phyloP scores from a whole-genome alignment of 2,888 invertebrate genomes.

The Criorhina ranunculi region DNA sequence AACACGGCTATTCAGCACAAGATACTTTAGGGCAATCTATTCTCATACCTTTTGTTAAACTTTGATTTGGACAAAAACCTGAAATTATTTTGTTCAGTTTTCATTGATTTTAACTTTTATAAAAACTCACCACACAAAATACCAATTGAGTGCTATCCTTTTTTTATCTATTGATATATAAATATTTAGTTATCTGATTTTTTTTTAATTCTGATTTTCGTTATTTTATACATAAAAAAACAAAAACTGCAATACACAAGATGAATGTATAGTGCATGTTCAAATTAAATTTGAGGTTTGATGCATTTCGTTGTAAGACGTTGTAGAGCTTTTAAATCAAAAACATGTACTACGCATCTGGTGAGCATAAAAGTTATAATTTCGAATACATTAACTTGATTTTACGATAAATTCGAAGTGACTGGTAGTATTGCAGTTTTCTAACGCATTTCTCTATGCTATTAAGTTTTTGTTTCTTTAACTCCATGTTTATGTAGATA shows the following conservation, averaged over 20 bases:
- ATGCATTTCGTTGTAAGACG: background rate
- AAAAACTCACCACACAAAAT: conserved; percentile 84
- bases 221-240: background rate
- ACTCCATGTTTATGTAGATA: background rate
- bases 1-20: conserved; percentile 51
- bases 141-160: conserved; percentile 76
- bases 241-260: conserved; percentile 7
- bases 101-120: conserved; percentile 45
- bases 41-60: conserved; percentile 1
- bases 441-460: conserved; percentile 50
- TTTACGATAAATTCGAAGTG: conserved; percentile 1
- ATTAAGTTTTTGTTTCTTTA: conserved; percentile 19
- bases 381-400: background rate
- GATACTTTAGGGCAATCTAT: conserved; percentile 33
- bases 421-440: conserved; percentile 12
- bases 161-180: conserved; percentile 60
- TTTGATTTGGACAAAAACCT: conserved; percentile 13
- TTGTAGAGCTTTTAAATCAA: background rate
- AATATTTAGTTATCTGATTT: conserved; percentile 27
- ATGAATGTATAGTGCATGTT: conserved; percentile 17
- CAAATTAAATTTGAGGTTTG: background rate
- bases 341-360: conserved; percentile 7
- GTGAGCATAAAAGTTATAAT: conserved; percentile 7
- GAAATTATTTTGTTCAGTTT: conserved; percentile 10
- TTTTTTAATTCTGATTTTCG: conserved; percentile 12